A percentile compares a stretch with the other conserved stretches of the same genome.
These are phyloP conservation scores for Balaeniceps rex DNA, from an alignment of 2,113 vertebrate species.

Conservation along the genomic window DNA sequence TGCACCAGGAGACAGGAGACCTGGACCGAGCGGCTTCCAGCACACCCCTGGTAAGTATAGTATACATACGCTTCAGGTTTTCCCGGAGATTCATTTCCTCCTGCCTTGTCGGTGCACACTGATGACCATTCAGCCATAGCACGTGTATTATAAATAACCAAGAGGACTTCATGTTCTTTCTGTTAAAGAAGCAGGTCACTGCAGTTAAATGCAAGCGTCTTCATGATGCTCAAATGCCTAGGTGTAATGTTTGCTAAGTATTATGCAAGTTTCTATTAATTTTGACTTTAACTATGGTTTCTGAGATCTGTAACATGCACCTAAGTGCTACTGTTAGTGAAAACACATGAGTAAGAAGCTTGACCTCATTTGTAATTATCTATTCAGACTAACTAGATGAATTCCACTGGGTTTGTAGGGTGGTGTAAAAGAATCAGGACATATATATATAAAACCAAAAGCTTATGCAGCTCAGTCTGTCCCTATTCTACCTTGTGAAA, in stretches of 20 bases:
- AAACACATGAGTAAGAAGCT: background rate
- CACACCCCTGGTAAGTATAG: background rate
- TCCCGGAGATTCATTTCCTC: constrained; percentile 52
- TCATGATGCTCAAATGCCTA: background rate
- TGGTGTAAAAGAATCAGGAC: background rate
- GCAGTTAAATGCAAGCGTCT: background rate
- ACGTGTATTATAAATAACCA: constrained; percentile 64
- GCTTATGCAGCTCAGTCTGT: background rate
- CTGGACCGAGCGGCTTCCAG: background rate
- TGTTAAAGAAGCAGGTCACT: background rate
- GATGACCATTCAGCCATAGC: constrained; percentile 59
- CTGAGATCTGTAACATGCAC: background rate
- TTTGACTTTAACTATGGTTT: background rate
- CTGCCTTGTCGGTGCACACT: constrained; percentile 57
- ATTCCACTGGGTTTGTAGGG: background rate
- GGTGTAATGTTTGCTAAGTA: background rate
- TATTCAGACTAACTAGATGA: background rate
- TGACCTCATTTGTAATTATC: background rate
- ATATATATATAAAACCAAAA: background rate
- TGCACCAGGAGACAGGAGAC: background rate
- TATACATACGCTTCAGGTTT: constrained; percentile 74
- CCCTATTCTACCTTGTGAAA: background rate
- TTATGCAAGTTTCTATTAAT: background rate
- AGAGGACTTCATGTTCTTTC: constrained; percentile 75
- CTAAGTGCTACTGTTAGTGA: background rate